Evolutionary conservation across 64 coral and sea anemone species (phyloP).

Genomic region (Pocillopora verrucosa): DNA sequence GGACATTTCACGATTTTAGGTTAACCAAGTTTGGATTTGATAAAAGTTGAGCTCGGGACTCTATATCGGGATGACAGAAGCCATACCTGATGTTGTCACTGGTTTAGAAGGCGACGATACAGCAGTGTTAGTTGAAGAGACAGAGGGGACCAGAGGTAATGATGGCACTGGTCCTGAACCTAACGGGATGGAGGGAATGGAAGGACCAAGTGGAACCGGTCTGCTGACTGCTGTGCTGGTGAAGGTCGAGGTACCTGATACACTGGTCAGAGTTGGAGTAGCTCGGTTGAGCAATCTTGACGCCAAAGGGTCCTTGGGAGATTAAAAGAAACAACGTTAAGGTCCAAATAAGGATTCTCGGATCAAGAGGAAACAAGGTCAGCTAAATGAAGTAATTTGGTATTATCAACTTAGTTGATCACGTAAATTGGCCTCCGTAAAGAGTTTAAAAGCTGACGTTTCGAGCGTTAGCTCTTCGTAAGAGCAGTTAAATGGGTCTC

Average conservation of each 20-base stretch:
- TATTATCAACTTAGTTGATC: no score
- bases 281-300: constrained; percentile 62
- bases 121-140: background rate
- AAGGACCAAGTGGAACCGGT: constrained; percentile 20
- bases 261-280: constrained; percentile 31
- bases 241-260: constrained; percentile 50
- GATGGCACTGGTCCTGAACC: background rate
- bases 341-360: background rate
- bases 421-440: no score
- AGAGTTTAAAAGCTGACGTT: no score
- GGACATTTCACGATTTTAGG: no score
- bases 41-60: no score
- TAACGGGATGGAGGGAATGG: constrained; percentile 10
- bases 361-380: background rate
- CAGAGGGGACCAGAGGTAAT: constrained; percentile 10
- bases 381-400: no score
- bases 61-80: background rate
- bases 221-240: constrained; percentile 46
- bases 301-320: constrained; percentile 46
- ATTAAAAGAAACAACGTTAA: background rate
- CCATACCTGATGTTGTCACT: background rate
- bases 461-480: no score
- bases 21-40: no score
- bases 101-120: background rate
- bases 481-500: no score